phyloP scores from a whole-genome alignment of 2,797 vertebrate genomes.

The Psittacula derbiana region DNA sequence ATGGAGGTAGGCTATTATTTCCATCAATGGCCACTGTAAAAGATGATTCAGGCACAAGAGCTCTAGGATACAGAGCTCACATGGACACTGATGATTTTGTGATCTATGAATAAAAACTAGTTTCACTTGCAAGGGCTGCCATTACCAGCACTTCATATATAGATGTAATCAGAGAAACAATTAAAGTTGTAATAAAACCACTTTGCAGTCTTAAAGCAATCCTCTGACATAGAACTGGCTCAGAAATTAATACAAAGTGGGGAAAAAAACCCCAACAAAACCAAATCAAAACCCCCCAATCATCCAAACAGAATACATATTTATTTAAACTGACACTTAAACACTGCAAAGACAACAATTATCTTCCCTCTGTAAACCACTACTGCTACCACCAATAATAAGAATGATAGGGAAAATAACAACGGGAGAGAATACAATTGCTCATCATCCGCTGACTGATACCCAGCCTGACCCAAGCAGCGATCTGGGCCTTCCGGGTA shows the following conservation, averaged over 20 bases:
- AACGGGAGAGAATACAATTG: background rate
- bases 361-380: background rate
- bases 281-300: background rate
- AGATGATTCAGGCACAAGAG: background rate
- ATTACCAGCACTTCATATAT: background rate
- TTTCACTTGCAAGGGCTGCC: background rate
- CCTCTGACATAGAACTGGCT: background rate
- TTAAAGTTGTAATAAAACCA: background rate
- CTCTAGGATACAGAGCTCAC: background rate
- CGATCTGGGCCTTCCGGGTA: background rate
- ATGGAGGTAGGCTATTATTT: background rate
- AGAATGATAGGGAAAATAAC: no score
- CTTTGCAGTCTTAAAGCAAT: background rate
- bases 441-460: background rate
- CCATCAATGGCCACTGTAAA: background rate
- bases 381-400: no score
- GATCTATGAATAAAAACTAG: background rate
- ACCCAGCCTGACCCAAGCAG: background rate
- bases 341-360: background rate
- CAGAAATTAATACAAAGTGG: background rate
- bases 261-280: accelerated
- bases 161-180: background rate
- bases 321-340: background rate
- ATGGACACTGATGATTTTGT: background rate
- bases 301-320: background rate